Evolutionary conservation across 2,888 invertebrate species (phyloP), one percentile per base, ranked within the genome.

Genomic region (Ophion obscuratus): DNA sequence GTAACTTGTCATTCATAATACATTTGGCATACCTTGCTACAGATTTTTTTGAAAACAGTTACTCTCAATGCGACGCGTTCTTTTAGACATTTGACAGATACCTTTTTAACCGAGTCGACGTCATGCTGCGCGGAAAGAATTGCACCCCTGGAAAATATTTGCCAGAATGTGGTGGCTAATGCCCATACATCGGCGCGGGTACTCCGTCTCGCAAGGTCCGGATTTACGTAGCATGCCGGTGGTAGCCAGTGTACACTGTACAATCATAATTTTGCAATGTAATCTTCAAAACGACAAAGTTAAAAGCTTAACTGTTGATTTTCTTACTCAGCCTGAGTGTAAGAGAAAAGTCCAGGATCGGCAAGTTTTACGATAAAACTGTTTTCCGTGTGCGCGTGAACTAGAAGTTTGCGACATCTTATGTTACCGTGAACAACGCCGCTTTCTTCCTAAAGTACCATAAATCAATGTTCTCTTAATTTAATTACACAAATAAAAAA

Each of bases 161-260:
- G 98, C 98, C 98, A 99, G 24, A 98, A 93, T 0, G 98, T 98
- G 4, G 98, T 99, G 0, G 97, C 98, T 92, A 97, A 97, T 6
- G 99, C 98, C 98, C 98, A 99, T 31, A 98, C 96, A 92, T 99
- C 99, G 14, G 97, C 97, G 77, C 96, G 95, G 0, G 96, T 95
- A 27, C 96, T 97, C 11, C 95, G 95, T 92, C 96, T 96, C 17
- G 97, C 97, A 88, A 95, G 94, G 91, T 96, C 96, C 91, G 96
- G 95, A 92, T 97, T 96, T 0, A 95, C 93, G 92, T 97, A 97
- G 92, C 97, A 97, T 93, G 98, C 98, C 11, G 97, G 96, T 0
- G 99, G 98, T 92, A 98, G 96, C 98, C 98, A 99, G 89, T 98
- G 98, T 2, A 98, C 95, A 90, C 98, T 98, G 92, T n/a, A 92